Percentiles rank a stretch among this genome's conserved stretches.
phyloP scores from a whole-genome alignment of 2,888 invertebrate genomes.

The Calameuta pallipes region DNA sequence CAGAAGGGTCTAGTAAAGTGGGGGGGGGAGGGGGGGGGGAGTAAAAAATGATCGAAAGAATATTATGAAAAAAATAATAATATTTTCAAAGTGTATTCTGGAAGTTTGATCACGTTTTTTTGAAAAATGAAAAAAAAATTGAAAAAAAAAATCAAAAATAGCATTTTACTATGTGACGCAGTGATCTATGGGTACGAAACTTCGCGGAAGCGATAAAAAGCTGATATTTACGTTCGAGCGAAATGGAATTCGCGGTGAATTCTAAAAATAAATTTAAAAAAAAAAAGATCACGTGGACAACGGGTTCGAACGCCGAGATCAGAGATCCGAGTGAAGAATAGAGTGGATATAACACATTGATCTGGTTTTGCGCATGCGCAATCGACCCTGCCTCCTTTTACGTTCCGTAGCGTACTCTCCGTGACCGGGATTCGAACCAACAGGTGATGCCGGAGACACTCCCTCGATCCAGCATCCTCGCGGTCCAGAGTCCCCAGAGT shows the following conservation, averaged over 20 bases:
- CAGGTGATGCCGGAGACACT: slow-evolving; percentile 62
- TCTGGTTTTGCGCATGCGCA: slow-evolving; percentile 53
- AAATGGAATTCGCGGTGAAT: background rate
- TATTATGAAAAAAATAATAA: no score
- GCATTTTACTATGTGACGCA: background rate
- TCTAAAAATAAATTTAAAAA: background rate
- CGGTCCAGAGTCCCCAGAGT: slow-evolving; percentile 31
- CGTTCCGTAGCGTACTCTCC: slow-evolving; percentile 18
- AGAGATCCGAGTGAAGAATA: slow-evolving; percentile 5
- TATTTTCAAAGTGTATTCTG: background rate
- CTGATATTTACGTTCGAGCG: background rate
- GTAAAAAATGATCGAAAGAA: no score
- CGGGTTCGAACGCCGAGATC: background rate
- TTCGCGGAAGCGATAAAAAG: background rate
- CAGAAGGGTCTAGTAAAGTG: background rate
- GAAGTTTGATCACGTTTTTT: background rate
- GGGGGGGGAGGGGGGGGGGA: no score
- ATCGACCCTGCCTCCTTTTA: slow-evolving; percentile 4
- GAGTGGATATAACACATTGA: slow-evolving; percentile 55
- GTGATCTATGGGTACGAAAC: background rate
- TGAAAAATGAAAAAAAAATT: background rate
- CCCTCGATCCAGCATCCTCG: slow-evolving; percentile 47
- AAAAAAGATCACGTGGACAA: background rate
- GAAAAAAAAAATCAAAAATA: background rate
- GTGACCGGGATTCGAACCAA: slow-evolving; percentile 57